phyloP scores from a whole-genome alignment of 1,140 invertebrate genomes.

The Saxidomus purpurata region DNA sequence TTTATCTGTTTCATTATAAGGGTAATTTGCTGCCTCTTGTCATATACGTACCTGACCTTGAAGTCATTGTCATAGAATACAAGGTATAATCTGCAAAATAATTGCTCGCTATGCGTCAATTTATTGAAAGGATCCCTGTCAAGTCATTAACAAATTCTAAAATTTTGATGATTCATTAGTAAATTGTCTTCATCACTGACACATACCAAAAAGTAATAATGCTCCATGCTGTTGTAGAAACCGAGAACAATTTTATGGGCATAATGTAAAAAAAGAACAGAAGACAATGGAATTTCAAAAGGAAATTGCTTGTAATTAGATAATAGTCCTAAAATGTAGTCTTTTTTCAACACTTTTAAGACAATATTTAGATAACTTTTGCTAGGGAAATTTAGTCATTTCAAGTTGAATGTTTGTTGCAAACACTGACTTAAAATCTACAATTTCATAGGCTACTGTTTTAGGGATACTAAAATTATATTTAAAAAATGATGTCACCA shows the following conservation, averaged over 20 bases:
- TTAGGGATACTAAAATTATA: too few relatives aligned
- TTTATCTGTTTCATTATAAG: background rate
- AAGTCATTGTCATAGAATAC: background rate
- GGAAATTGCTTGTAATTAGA: background rate
- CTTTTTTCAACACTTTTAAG: background rate
- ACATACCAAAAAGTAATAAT: background rate
- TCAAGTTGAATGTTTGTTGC: background rate
- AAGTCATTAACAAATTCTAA: background rate
- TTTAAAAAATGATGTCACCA: constrained; percentile 8
- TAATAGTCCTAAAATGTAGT: background rate
- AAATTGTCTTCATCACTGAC: background rate
- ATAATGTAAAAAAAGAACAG: background rate
- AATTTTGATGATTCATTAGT: constrained; percentile 5
- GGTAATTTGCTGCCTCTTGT: constrained; percentile 2
- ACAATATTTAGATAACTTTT: background rate
- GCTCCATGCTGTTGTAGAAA: background rate
- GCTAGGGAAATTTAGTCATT: background rate
- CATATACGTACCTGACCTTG: background rate
- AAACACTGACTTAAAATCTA: too few relatives aligned
- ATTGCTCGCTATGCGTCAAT: background rate
- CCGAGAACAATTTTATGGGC: background rate
- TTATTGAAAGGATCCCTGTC: background rate
- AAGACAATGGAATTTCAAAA: background rate
- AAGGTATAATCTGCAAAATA: background rate
- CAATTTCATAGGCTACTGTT: too few relatives aligned